These are phyloP conservation scores for Leucosticte australis DNA, from an alignment of 2,113 vertebrate species.

Conservation along the genomic window DNA sequence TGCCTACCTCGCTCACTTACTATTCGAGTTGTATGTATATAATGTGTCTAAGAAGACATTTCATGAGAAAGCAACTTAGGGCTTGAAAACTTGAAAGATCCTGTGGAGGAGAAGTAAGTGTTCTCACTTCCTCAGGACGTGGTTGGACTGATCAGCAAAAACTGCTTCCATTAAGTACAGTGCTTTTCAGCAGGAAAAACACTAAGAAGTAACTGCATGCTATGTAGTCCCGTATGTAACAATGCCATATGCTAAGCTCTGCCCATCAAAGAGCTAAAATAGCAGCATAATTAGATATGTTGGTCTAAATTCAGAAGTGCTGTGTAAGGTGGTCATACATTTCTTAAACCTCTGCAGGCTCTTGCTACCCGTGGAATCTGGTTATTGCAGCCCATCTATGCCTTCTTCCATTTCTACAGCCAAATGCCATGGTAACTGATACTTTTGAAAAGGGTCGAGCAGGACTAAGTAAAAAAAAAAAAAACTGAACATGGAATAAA, in stretches of 20 bases:
- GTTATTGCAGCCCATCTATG: not conserved
- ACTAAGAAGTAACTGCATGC: not conserved
- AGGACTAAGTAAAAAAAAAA: not conserved
- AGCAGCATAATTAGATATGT: not conserved
- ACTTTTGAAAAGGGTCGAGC: not conserved
- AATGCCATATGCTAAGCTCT: not conserved
- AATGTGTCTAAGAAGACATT: not conserved
- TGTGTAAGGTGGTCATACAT: not conserved
- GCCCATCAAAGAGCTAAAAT: not conserved
- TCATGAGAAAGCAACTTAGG: not conserved
- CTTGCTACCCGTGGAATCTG: not conserved
- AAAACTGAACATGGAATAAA: not conserved
- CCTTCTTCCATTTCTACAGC: not conserved
- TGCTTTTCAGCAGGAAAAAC: not conserved
- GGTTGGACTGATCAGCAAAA: not conserved
- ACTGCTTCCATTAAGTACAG: not conserved
- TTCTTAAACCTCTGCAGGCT: not conserved
- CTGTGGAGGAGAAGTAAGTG: not conserved
- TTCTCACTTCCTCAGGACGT: not conserved
- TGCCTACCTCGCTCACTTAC: not conserved
- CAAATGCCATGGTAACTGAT: not conserved
- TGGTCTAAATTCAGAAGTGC: conserved; percentile 40
- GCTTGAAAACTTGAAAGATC: not conserved
- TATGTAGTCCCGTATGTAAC: not conserved
- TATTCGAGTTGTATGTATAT: not conserved